These are phyloP conservation scores for Isotomurus palustris DNA, from an alignment of 2,888 invertebrate genomes.

Conservation along the genomic window DNA sequence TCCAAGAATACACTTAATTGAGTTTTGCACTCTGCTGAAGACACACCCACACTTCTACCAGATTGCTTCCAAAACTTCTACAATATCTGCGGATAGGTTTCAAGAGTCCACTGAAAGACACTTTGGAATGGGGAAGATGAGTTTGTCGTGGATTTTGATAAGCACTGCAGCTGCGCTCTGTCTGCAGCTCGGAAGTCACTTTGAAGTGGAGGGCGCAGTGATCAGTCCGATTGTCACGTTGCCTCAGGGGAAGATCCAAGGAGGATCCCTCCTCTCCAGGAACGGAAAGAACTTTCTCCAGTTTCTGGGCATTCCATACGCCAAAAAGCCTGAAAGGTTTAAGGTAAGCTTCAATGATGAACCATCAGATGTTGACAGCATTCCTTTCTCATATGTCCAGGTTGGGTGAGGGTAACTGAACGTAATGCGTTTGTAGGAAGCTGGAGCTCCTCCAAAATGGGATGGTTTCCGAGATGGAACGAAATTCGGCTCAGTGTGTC, in stretches of 20 bases:
- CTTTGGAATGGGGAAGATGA: too few species aligned
- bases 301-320: constrained; percentile 35
- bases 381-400: too few species aligned
- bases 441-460: constrained; percentile 27
- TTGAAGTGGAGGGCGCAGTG: too few species aligned
- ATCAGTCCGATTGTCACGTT: constrained; percentile 22
- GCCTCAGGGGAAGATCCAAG: constrained; percentile 26
- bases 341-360: constrained; percentile 17
- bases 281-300: constrained; percentile 21
- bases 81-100: too few species aligned
- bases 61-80: too few species aligned
- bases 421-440: constrained; percentile 15
- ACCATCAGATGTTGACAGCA: background rate
- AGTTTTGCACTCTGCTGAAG: too few species aligned
- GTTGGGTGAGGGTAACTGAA: background rate
- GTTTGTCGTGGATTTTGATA: too few species aligned
- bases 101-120: too few species aligned
- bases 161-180: too few species aligned
- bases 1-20: too few species aligned
- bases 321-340: constrained; percentile 25
- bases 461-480: constrained; percentile 27
- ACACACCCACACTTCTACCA: too few species aligned
- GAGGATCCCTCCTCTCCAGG: constrained; percentile 22
- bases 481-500: constrained; percentile 27
- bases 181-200: too few species aligned